Conservation (phyloP, 2,113 vertebrate genomes). For the Isurus oxyrinchus region DNA sequence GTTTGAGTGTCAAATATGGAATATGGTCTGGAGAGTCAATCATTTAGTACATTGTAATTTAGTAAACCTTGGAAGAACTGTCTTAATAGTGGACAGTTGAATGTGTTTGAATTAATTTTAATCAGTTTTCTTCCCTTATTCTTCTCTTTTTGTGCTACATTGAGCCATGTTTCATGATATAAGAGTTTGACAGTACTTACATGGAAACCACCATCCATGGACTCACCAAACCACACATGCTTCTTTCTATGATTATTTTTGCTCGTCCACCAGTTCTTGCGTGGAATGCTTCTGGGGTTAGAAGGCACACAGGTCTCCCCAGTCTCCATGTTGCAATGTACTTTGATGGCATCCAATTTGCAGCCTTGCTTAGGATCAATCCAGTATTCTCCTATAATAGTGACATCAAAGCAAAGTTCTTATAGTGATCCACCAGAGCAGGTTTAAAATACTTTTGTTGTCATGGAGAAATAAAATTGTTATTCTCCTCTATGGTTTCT, state of each 20-base stretch:
- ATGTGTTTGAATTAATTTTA: neutral
- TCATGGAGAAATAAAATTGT: neutral
- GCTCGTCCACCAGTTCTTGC: slow-evolving; percentile 36
- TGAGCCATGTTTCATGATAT: neutral
- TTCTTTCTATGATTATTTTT: neutral
- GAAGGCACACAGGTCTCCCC: slow-evolving; percentile 37
- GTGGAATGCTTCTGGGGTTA: slow-evolving; percentile 21
- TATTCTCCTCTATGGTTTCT: neutral
- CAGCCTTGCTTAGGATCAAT: slow-evolving; percentile 40
- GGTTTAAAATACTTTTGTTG: neutral
- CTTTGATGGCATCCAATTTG: slow-evolving; percentile 36
- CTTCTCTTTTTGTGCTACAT: neutral
- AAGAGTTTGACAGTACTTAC: neutral
- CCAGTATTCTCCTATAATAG: slow-evolving; percentile 38
- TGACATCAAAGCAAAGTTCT: neutral
- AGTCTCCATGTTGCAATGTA: slow-evolving; percentile 38
- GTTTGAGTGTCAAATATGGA: neutral
- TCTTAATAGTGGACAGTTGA: neutral
- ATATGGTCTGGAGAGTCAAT: neutral
- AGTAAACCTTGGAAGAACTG: neutral
- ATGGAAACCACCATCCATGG: slow-evolving; percentile 34
- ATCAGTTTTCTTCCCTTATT: neutral
- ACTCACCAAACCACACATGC: slow-evolving; percentile 38
- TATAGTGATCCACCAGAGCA: neutral
- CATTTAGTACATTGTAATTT: neutral